phyloP scores from a whole-genome alignment of 1,140 invertebrate species.

The Cataglyphis hispanica region DNA sequence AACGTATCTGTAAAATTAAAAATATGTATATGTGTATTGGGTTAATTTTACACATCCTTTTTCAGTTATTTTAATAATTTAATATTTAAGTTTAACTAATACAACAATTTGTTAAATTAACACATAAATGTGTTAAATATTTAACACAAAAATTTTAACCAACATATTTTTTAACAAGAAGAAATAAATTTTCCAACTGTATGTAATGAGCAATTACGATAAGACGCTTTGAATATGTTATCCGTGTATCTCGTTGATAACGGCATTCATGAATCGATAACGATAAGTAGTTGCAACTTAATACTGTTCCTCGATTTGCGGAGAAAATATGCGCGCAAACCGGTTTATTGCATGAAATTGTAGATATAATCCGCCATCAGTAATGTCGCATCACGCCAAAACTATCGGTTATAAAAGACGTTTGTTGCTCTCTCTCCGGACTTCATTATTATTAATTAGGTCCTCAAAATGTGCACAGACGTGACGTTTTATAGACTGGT shows the following conservation, averaged over 20 bases:
- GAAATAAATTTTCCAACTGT: too few species aligned
- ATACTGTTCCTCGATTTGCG: neutral
- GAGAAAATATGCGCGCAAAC: neutral
- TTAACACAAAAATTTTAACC: too few species aligned
- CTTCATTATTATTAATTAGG: neutral
- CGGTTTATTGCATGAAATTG: conserved; percentile 19
- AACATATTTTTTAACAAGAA: too few species aligned
- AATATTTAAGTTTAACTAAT: too few species aligned
- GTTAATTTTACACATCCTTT: too few species aligned
- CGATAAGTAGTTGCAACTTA: neutral
- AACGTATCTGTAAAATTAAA: too few species aligned
- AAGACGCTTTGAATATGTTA: neutral
- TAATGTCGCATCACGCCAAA: neutral
- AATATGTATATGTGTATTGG: too few species aligned
- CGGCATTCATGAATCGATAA: neutral
- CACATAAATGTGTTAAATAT: too few species aligned
- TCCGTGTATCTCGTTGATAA: neutral
- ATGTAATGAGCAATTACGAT: neutral
- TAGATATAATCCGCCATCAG: too few species aligned
- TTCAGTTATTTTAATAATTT: too few species aligned
- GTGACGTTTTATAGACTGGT: conserved; percentile 25
- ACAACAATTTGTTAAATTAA: too few species aligned
- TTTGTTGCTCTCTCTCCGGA: neutral
- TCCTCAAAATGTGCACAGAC: neutral
- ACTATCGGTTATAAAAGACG: neutral